These are phyloP conservation scores for Myotis myotis DNA, from an alignment of 2,797 vertebrate species.

Conservation along the genomic window DNA sequence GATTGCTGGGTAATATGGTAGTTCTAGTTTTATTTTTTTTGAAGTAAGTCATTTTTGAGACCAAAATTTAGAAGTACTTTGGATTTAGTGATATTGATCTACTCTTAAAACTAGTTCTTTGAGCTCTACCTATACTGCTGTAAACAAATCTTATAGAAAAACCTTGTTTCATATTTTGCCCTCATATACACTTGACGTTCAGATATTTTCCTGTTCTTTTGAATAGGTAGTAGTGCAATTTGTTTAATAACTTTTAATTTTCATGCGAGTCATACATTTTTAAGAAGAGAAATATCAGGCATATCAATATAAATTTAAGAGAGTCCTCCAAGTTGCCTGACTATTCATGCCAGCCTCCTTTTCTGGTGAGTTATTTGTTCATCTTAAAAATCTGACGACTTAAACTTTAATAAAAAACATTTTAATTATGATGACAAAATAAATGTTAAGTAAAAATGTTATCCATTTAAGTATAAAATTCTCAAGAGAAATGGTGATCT, in stretches of 20 bases:
- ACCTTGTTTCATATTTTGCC: background rate
- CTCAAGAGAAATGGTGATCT: background rate
- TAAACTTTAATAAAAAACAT: background rate
- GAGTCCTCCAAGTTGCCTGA: background rate
- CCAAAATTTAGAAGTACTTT: background rate
- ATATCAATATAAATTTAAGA: background rate
- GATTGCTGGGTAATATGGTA: background rate
- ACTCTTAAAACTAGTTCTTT: background rate
- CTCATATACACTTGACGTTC: background rate
- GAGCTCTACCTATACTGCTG: background rate
- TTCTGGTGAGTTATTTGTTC: background rate
- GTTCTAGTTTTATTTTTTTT: background rate
- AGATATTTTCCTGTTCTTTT: background rate
- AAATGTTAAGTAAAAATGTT: slow-evolving; percentile 32
- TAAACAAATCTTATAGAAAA: background rate
- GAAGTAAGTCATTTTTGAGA: background rate
- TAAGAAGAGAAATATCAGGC: background rate
- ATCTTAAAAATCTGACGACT: background rate
- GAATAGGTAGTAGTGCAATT: background rate
- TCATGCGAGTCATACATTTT: background rate
- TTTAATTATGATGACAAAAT: slow-evolving; percentile 17
- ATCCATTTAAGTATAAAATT: background rate
- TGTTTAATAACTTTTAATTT: background rate
- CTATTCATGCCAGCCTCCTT: background rate
- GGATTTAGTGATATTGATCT: background rate